Base-by-base conservation (phyloP, 2,888 invertebrate genomes). In the Acronicta leporina region DNA sequence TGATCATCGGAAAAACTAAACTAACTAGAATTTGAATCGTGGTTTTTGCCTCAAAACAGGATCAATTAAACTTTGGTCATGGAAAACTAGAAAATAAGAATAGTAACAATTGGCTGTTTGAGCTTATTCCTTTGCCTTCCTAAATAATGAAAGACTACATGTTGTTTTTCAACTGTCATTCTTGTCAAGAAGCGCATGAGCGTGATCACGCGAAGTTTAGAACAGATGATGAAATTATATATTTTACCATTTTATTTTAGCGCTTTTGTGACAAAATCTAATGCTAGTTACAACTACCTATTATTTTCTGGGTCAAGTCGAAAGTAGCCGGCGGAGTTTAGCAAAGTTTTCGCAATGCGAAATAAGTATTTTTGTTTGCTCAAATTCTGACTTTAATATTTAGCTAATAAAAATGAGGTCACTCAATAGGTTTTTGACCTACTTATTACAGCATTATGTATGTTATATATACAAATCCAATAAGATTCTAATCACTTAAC, bases 401-500 rank as follows among this genome's bases (percentile, higher is more conserved):
- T 55, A 60, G 14, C 45, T 20, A 46, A 14, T 41, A 48, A 43
- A 60, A 69, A 33, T 61, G 25, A 48, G 69, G 69, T 61, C 69
- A 57, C 25, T 20, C 33, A 55, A 51, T 35, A 33, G 49, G 45
- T 49, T 20, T 6, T 41, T 9, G 8, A 30, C 35, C 25, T 11
- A 6, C 1, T 14, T 41, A 16, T 35, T 20, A 45, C 25, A 48
- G 41, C 35, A 47, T 44, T 11, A 45, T 50, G 44, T 63, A 54
- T 38, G 16, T 50, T 53, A 58, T 45, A 25, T 16, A 59, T 56
- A 11, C 30, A 53, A 42, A 64, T 61, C 50, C 56, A 62, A 80
- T 81, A 85, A 15, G 33, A 71, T 63, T 80, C 80, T 76, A 80
- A 87, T 80, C 82, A 83, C 77, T 50, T 48, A 50, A 46, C 54